phyloP scores from a whole-genome alignment of 2,113 vertebrate species.

The Scartelaos histophorus region DNA sequence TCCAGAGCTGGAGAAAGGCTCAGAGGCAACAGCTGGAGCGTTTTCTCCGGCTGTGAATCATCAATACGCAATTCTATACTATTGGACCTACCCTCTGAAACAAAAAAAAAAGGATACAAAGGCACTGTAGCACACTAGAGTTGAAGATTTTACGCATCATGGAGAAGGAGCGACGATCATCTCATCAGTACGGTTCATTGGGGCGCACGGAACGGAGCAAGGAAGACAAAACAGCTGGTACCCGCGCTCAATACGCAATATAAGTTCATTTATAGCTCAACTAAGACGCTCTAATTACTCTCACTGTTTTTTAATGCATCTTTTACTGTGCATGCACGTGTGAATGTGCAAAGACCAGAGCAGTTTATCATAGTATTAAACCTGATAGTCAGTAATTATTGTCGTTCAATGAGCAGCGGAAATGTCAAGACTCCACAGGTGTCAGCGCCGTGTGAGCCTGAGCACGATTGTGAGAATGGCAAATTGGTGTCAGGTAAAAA shows the following conservation, averaged over 20 bases:
- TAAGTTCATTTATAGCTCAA: background rate
- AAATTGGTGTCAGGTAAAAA: too few species aligned
- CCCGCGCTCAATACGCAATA: background rate
- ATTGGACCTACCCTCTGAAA: background rate
- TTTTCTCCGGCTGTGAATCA: constrained; percentile 26
- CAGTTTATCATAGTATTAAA: background rate
- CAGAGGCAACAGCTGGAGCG: constrained; percentile 14
- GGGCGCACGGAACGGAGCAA: constrained; percentile 76
- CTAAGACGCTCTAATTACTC: too few species aligned
- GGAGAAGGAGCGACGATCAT: constrained; percentile 72
- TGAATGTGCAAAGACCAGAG: background rate
- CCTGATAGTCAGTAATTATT: background rate
- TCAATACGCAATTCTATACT: constrained; percentile 10
- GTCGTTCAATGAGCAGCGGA: constrained; percentile 20
- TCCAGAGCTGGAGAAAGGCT: constrained; percentile 5
- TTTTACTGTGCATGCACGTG: background rate
- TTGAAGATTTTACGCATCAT: constrained; percentile 41
- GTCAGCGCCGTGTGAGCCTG: constrained; percentile 6
- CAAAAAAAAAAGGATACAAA: constrained; percentile 4
- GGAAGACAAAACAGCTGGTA: constrained; percentile 69
- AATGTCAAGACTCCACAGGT: constrained; percentile 64
- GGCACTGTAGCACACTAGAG: background rate
- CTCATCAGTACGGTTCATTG: constrained; percentile 80
- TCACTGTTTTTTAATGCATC: background rate
- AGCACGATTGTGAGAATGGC: background rate